phyloP scores from a whole-genome alignment of 2,797 vertebrate species.

The Tapirus indicus region DNA sequence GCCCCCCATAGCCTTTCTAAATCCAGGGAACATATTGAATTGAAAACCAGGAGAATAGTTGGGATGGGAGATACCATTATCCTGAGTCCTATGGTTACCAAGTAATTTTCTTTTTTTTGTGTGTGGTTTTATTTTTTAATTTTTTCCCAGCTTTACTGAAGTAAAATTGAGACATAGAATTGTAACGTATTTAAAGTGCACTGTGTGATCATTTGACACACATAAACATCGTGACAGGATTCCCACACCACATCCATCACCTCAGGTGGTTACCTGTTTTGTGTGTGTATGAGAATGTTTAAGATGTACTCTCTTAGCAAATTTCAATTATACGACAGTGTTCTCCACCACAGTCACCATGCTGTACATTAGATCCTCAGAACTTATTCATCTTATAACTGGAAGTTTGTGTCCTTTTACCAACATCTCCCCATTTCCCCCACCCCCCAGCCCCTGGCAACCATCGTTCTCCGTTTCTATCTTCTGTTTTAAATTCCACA shows the following conservation, averaged over 20 bases:
- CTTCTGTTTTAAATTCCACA: background rate
- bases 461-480: background rate
- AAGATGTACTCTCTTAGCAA: background rate
- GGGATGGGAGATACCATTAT: background rate
- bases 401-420: background rate
- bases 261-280: background rate
- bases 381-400: background rate
- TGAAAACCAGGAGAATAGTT: background rate
- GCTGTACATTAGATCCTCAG: background rate
- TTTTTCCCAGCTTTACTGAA: background rate
- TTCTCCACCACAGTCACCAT: background rate
- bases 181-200: background rate
- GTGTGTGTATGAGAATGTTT: background rate
- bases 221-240: background rate
- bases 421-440: background rate
- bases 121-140: background rate
- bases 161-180: background rate
- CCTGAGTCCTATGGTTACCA: background rate
- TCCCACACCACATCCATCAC: background rate
- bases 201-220: background rate
- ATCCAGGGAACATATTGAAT: slow-evolving; percentile 20
- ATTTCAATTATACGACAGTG: background rate
- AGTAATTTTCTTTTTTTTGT: background rate
- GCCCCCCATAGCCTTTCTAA: background rate
- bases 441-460: background rate